Conservation (phyloP, 2,888 invertebrate species). For the Sesia bembeciformis region DNA sequence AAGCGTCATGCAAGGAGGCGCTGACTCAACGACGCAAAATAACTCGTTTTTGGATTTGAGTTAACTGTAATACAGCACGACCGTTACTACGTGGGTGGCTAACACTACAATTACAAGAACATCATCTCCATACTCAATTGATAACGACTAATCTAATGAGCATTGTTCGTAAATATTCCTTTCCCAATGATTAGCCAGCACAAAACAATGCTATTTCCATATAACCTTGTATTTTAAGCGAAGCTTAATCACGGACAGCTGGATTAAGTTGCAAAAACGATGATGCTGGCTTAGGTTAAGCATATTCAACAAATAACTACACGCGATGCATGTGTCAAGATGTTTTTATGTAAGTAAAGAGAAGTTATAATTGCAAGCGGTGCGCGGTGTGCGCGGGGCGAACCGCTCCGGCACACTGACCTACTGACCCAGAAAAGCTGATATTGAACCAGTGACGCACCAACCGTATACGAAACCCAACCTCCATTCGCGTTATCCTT, state of each 20-base stretch:
- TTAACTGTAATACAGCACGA: conserved; percentile 52
- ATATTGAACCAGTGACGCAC: conserved; percentile 66
- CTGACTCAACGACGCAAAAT: conserved; percentile 50
- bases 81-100: conserved; percentile 54
- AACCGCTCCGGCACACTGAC: conserved; percentile 53
- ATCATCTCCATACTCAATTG: no score
- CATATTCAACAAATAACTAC: not conserved
- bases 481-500: conserved; percentile 61
- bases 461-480: conserved; percentile 60
- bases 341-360: conserved; percentile 39
- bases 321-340: conserved; percentile 9
- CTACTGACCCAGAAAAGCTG: conserved; percentile 71
- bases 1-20: conserved; percentile 27
- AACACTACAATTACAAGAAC: not conserved
- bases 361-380: conserved; percentile 21
- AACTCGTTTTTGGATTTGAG: conserved; percentile 49
- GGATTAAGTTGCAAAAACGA: no score
- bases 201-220: no score
- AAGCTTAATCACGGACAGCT: no score
- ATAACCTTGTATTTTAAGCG: no score
- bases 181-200: no score
- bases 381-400: conserved; percentile 33
- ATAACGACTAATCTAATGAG: no score
- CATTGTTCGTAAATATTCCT: no score
- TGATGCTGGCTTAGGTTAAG: not conserved